Percentiles rank a stretch among this genome's conserved stretches.
phyloP scores from a whole-genome alignment of 2,113 vertebrate genomes.

The Pholis gunnellus region DNA sequence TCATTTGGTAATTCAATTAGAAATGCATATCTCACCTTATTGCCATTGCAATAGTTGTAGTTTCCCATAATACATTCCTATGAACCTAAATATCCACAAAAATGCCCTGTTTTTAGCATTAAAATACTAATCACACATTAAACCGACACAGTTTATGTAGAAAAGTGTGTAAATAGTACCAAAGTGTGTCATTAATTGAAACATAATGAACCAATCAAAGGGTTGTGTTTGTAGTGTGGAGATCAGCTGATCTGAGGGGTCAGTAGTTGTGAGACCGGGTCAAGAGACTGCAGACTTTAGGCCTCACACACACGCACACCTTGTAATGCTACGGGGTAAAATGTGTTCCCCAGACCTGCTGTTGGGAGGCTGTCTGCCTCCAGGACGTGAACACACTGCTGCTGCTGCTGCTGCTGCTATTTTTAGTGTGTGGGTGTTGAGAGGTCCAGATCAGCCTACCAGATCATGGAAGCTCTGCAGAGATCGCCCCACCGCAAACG shows the following conservation, averaged over 20 bases:
- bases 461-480: conserved; percentile 48
- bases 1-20: too few species aligned
- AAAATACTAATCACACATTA: background rate
- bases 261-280: background rate
- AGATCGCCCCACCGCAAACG: conserved; percentile 34
- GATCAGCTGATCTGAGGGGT: background rate
- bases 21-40: background rate
- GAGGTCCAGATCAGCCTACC: conserved; percentile 58
- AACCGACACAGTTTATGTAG: background rate
- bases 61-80: background rate
- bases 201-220: background rate
- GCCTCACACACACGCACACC: background rate
- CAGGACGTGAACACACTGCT: conserved; percentile 6
- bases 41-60: background rate
- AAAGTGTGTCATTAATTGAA: background rate
- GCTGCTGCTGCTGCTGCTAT: conserved; percentile 48
- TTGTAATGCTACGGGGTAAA: conserved; percentile 2
- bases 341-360: conserved; percentile 20
- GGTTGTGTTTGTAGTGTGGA: background rate
- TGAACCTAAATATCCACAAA: background rate
- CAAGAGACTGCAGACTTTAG: background rate
- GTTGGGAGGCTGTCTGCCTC: conserved; percentile 13
- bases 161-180: background rate
- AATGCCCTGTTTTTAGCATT: background rate
- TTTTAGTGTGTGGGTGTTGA: conserved; percentile 64